Conservation (phyloP, 2,888 invertebrate species). For the Pristionchus maxplancki region DNA sequence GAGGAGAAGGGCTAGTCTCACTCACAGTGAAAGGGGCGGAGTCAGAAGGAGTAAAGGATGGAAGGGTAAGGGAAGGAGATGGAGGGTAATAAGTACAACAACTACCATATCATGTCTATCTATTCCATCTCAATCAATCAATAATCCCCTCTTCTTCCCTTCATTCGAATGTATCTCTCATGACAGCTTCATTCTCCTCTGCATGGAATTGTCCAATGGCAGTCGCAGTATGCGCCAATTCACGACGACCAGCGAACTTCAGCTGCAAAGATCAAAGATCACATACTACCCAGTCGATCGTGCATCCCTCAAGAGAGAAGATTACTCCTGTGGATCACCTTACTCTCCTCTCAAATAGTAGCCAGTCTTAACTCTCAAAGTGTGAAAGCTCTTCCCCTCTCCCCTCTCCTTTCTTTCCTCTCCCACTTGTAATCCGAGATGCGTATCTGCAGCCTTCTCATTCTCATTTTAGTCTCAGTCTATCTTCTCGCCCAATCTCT, state of each 20-base stretch:
- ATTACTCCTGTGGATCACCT: neutral
- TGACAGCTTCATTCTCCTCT: constrained; percentile 69
- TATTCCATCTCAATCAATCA: constrained; percentile 1
- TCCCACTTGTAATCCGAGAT: constrained; percentile 22
- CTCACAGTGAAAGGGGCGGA: constrained; percentile 12
- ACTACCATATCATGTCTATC: constrained; percentile 3
- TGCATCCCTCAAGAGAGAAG: too few relatives aligned
- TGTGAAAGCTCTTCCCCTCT: constrained; percentile 8
- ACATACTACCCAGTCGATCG: neutral
- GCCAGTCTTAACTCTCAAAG: neutral
- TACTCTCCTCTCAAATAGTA: neutral
- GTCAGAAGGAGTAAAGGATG: neutral
- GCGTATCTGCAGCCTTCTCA: constrained; percentile 26
- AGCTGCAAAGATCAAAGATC: constrained; percentile 60
- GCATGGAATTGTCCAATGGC: constrained; percentile 73
- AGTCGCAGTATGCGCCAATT: constrained; percentile 76
- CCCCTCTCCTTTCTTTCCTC: neutral
- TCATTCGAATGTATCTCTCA: constrained; percentile 68
- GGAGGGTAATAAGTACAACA: constrained; percentile 17
- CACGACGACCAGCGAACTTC: constrained; percentile 71
- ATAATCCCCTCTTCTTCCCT: constrained; percentile 11
- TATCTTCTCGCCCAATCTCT: neutral
- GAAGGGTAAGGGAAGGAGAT: neutral
- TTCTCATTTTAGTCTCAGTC: constrained; percentile 6
- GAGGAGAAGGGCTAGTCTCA: constrained; percentile 25